phyloP scores from a whole-genome alignment of 2,888 invertebrate species.

The Nephrotoma appendiculata region DNA sequence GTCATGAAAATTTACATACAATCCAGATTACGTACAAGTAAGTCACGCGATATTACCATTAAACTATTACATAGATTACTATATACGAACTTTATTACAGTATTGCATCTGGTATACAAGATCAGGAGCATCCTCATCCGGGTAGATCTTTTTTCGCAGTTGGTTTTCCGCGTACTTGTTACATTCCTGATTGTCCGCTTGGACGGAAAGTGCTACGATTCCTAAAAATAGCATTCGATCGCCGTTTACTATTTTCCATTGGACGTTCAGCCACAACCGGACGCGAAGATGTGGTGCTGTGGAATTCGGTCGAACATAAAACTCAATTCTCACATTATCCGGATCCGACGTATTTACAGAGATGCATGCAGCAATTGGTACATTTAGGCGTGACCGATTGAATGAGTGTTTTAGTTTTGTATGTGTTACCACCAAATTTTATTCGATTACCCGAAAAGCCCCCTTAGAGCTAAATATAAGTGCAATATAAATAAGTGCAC shows the following conservation, averaged over 20 bases:
- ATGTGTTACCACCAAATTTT: neutral
- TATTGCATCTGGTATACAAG: slow-evolving; percentile 75
- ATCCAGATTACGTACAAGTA: slow-evolving; percentile 74
- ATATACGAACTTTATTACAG: slow-evolving; percentile 32
- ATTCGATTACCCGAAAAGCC: neutral
- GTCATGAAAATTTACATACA: slow-evolving; percentile 46
- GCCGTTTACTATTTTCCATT: slow-evolving; percentile 71
- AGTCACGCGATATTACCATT: slow-evolving; percentile 21
- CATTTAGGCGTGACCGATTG: slow-evolving; percentile 34
- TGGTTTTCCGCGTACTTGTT: slow-evolving; percentile 69
- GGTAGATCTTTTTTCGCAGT: slow-evolving; percentile 79
- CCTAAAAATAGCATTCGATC: slow-evolving; percentile 69
- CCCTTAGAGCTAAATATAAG: neutral
- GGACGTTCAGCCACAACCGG: slow-evolving; percentile 81
- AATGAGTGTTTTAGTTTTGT: slow-evolving; percentile 4
- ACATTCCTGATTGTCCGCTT: slow-evolving; percentile 69
- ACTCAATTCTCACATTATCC: slow-evolving; percentile 66
- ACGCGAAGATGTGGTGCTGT: slow-evolving; percentile 77
- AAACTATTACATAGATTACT: neutral
- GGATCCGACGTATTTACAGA: slow-evolving; percentile 59
- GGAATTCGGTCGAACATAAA: slow-evolving; percentile 83
- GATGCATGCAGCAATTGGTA: slow-evolving; percentile 33
- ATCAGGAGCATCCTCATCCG: slow-evolving; percentile 61
- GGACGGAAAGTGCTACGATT: slow-evolving; percentile 57
- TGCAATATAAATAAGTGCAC: neutral